These are phyloP conservation scores for Bombus impatiens DNA, from an alignment of 1,140 invertebrate genomes.

Conservation along the genomic window DNA sequence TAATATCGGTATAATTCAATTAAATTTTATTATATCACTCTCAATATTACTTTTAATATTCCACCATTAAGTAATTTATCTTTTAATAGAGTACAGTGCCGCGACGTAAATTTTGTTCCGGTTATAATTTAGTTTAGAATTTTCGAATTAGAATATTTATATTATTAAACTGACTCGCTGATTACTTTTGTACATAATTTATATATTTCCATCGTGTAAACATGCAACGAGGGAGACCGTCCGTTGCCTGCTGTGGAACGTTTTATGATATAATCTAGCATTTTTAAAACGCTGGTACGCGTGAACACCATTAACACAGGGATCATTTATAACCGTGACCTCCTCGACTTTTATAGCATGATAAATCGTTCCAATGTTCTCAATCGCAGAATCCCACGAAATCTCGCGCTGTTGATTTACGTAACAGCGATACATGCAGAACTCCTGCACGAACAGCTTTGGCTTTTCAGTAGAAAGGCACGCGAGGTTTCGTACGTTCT, in stretches of 20 bases:
- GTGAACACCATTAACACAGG: neutral
- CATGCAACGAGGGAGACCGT: neutral
- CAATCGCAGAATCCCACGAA: neutral
- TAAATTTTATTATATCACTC: neutral
- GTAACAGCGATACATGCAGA: neutral
- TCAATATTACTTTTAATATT: neutral
- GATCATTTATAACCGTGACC: conserved; percentile 1
- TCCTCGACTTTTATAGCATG: neutral
- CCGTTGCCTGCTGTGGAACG: neutral
- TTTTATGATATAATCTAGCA: neutral
- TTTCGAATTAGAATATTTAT: neutral
- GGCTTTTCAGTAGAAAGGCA: neutral
- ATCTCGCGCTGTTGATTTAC: neutral
- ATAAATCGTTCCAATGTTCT: neutral
- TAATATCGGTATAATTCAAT: neutral
- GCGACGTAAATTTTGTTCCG: neutral
- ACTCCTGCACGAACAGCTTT: neutral
- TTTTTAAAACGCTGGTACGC: neutral
- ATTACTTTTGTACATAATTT: neutral
- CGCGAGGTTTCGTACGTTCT: too few relatives aligned
- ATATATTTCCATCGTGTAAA: neutral
- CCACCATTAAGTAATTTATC: too few relatives aligned
- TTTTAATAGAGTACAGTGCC: too few relatives aligned
- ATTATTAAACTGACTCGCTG: neutral
- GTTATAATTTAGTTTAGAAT: neutral